phyloP scores from a whole-genome alignment of 2,888 invertebrate genomes.

The Hemistola chrysoprasaria region DNA sequence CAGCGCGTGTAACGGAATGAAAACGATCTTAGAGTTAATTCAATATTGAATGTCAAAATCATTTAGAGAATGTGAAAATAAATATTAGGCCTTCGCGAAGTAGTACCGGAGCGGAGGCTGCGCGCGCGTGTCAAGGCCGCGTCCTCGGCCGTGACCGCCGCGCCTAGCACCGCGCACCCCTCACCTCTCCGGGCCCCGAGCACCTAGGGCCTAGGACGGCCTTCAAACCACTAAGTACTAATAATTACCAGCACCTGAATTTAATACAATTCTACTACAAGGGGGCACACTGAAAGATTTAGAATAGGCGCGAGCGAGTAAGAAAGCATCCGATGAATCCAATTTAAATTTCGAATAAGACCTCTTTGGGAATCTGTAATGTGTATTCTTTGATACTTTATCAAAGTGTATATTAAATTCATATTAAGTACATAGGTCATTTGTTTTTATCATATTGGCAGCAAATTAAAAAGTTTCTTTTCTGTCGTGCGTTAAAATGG shows the following conservation, averaged over 20 bases:
- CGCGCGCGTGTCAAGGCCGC: conserved; percentile 72
- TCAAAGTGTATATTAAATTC: no score
- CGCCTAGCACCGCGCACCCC: conserved; percentile 29
- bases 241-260: conserved; percentile 15
- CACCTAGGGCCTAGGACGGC: conserved; percentile 1
- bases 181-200: conserved; percentile 24
- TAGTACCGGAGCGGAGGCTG: conserved; percentile 57
- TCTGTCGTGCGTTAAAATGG: no score
- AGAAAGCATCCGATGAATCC: no score
- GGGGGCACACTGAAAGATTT: no score
- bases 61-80: conserved; percentile 11
- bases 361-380: no score
- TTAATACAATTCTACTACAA: conserved; percentile 18
- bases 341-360: no score
- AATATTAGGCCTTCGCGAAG: conserved; percentile 21
- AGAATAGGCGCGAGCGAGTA: no score
- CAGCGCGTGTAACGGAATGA: not conserved
- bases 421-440: no score
- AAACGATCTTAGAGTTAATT: not conserved
- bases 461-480: no score
- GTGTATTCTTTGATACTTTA: no score
- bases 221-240: conserved; percentile 15
- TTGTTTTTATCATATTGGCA: no score
- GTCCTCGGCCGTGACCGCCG: conserved; percentile 74
- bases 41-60: not conserved